Base-by-base conservation (phyloP, 2,888 invertebrate genomes). In the Acrocera orbiculus region DNA sequence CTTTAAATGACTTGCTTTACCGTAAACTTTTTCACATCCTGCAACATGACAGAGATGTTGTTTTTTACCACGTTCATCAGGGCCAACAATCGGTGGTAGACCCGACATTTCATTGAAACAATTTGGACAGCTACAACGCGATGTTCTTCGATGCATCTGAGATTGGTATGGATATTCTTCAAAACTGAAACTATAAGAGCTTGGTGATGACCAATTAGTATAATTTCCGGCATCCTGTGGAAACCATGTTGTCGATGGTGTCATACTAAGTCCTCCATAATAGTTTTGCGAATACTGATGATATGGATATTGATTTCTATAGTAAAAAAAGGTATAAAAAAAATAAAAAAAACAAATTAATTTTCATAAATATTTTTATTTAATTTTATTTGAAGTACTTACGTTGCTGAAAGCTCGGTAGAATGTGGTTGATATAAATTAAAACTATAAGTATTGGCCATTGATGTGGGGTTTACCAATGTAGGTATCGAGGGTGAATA, bases 1-100 rank as follows among this genome's bases (percentile, higher is more conserved):
- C 59, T 89, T 89, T 40, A 95, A 59, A 53, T 95, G 93, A 0
- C 90, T 90, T 0, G 90, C 89, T 59, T 92, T 92, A 10, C 85
- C 86, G 58, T 93, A 95, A 11, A 86, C 76, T 49, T 81, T 77
- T 38, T 73, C 75, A 53, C 92, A 93, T 27, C 85, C 86, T 2
- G 81, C 77, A 24, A 85, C 75, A 56, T 87, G 85, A 50, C 89
- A 89, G 27, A 79, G 71, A 56, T 89, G 89, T 58, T 69, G 79
- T 55, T 75, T 80, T 63, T 76, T 85, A 46, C 74, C 82, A 4
- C 69, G 67, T 38, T 70, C 70, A 65, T 74, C 86, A 54, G 65
- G 78, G 51, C 63, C 76, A 57, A 69, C 76, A 46, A 70, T 69
- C 47, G 74, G 83, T 53, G 67, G 80, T 57, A 70, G 71, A 39